Base-by-base conservation (phyloP, 2,797 vertebrate species). In the Scleropages formosus region DNA sequence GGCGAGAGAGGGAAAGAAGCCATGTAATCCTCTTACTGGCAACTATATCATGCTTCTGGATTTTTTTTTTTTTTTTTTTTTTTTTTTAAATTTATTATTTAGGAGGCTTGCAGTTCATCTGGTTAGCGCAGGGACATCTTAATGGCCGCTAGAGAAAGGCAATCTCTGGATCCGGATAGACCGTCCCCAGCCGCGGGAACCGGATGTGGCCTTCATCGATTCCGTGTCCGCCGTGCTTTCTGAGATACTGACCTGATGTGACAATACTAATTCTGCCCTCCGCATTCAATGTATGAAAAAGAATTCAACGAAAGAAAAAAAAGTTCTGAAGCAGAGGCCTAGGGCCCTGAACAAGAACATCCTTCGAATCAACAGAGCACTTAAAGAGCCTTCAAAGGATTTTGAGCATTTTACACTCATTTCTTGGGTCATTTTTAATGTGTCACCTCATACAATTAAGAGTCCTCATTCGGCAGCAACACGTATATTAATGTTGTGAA, bases 191-290 rank as follows among this genome's bases (percentile, higher is more conserved):
- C 70, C 4, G 22, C 39, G n/a, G 8, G 61, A 74, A 26, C 16
- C 59, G 69, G n/a, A 44, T 76, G 71, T 74, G 76, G 71, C 78
- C 75, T 73, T 77, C 80, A 83, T 77, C 76, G 80, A 85, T 83
- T 81, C 74, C 31, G 58, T 77, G 63, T 80, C 80, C 77, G 68
- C 63, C 61, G 39, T 77, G 47, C 64, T 77, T 58, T 47, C 20
- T 24, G 12, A 75, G 75, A 84, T 63, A 44, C 75, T 81, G 73
- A 81, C 72, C 82, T 70, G 49, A 79, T 77, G 73, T 82, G 82
- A 81, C 83, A 80, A 76, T 76, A 77, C 80, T 82, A 84, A 82
- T 82, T 72, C 63, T 51, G 56, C 53, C 7, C 44, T 11, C 70
- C 46, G 72, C 72, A 82, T 79, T 80, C 84, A 79, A 60, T 46